Conservation (phyloP, 2,113 vertebrate species). For the Pseudolaguvia tuberculata region DNA sequence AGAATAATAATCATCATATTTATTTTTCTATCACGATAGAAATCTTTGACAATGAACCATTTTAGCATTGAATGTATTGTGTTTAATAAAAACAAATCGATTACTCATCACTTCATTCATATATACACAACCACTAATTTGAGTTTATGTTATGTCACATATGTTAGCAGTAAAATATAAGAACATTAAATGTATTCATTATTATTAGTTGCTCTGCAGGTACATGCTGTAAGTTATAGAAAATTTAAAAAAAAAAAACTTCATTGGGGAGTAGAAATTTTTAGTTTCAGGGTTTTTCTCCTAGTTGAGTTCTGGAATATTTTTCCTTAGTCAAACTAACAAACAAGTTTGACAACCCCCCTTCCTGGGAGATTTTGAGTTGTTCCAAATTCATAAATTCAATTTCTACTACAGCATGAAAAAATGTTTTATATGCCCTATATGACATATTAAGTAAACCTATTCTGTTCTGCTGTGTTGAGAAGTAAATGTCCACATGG, state of each 20-base stretch:
- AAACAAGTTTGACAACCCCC: not conserved
- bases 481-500: not conserved
- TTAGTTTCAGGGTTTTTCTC: conserved; percentile 13
- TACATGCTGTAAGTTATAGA: not conserved
- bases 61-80: not conserved
- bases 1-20: no score
- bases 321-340: conserved; percentile 71
- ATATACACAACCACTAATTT: not conserved
- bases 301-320: conserved; percentile 71
- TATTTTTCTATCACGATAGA: no score
- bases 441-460: not conserved
- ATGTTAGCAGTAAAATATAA: not conserved
- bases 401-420: not conserved
- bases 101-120: no score
- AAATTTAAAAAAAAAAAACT: not conserved
- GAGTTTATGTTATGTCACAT: not conserved
- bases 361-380: not conserved
- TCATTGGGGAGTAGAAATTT: no score
- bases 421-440: not conserved
- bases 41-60: not conserved
- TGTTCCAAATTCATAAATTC: not conserved
- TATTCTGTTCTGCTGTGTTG: not conserved
- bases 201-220: not conserved
- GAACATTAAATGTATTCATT: not conserved
- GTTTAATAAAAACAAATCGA: no score